Base-by-base conservation (phyloP, 2,888 invertebrate species). In the Eupithecia inturbata region DNA sequence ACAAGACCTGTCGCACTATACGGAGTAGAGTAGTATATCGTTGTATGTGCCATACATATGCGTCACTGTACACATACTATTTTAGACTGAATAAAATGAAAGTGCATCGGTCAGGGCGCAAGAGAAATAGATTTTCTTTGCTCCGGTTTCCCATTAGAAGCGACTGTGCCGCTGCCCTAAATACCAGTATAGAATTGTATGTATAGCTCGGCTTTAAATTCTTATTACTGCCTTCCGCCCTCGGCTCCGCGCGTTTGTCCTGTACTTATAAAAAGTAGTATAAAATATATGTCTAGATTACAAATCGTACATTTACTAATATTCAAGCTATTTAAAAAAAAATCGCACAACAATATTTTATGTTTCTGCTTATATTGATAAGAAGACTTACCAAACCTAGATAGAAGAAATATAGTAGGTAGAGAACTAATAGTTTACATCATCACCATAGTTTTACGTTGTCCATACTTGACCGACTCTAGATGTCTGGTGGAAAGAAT, bases 101-200 rank as follows among this genome's bases (percentile, higher is more conserved):
- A 91, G 89, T 86, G 85, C 86, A 84, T 75, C 57, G 63, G 49
- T 62, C 62, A 68, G 68, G 26, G 14, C 39, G 45, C 86, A 84
- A 85, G 89, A 88, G 89, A 90, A 92, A 92, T 90, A 91, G 91
- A 91, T 89, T 88, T 88, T 88, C 87, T 85, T 85, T 69, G 71
- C 67, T 81, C 86, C 87, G 83, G 84, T 85, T 85, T 66, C 66
- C 66, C 36, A 86, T 84, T 83, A 77, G 79, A 57, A 57, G 57
- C 80, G 82, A 79, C 73, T 79, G 82, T 79, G 81, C 72, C 69
- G 72, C 79, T 91, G 92, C 85, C 92, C 93, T 91, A 90, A 89
- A 92, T 93, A 89, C 92, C 89, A 80, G 66, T 66, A 22, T 66
- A 66, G 63, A 64, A 64, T 36, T 36, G 36, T 33, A 45, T 64